Conservation (phyloP, 2,888 invertebrate genomes). For the Xestia xanthographa region DNA sequence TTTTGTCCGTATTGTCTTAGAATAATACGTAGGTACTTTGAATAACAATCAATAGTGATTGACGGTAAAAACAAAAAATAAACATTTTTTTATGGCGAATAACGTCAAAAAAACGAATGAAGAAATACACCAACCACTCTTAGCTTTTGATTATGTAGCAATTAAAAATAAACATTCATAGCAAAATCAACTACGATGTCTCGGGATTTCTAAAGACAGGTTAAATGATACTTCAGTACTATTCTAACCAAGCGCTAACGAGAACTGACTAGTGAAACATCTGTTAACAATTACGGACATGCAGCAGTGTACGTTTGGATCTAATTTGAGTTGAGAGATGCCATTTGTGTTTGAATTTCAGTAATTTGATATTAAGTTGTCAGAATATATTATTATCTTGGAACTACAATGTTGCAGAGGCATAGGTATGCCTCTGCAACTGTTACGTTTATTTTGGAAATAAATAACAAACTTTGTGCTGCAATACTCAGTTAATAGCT, state of each 20-base stretch:
- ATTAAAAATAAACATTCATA: neutral
- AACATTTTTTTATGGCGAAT: neutral
- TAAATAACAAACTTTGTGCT: neutral
- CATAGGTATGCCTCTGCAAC: neutral
- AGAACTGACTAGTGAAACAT: constrained; percentile 8
- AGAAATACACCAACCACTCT: neutral
- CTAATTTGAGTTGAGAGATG: constrained; percentile 21
- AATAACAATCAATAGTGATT: neutral
- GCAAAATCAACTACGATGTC: constrained; percentile 9
- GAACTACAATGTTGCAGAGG: neutral
- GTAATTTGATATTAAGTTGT: constrained; percentile 30
- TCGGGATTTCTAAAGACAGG: constrained; percentile 20
- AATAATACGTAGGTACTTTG: neutral
- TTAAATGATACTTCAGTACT: neutral
- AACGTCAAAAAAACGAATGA: neutral
- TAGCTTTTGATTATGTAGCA: neutral
- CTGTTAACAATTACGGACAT: constrained; percentile 19
- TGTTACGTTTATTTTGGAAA: neutral
- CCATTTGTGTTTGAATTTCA: constrained; percentile 1
- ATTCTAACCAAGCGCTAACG: constrained; percentile 17
- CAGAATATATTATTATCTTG: constrained; percentile 11
- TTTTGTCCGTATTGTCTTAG: neutral
- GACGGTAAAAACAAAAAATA: neutral
- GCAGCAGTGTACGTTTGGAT: constrained; percentile 1
- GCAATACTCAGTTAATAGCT: neutral